Percentiles rank a stretch among this genome's conserved stretches.
phyloP scores from a whole-genome alignment of 35 echinoderm and acorn worm species.

The Stichopus chloronotus region DNA sequence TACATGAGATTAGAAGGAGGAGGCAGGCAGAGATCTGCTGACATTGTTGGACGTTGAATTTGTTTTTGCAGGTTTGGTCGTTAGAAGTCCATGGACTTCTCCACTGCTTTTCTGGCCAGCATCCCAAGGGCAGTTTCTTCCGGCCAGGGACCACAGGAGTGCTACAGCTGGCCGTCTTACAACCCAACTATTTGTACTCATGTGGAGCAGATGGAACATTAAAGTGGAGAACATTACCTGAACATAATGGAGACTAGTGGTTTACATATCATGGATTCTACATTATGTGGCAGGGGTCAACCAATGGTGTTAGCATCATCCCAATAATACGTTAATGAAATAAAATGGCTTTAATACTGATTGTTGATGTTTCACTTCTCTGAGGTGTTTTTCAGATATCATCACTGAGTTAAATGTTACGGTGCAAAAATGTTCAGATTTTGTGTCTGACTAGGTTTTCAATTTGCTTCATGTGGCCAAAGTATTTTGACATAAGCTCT shows the following conservation, averaged over 20 bases:
- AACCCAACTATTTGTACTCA: constrained; percentile 89
- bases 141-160: constrained; percentile 86
- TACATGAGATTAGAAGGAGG: background rate
- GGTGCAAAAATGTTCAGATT: too few relatives aligned
- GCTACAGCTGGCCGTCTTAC: constrained; percentile 81
- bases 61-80: constrained; percentile 85
- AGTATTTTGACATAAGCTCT: too few relatives aligned
- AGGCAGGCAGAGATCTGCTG: background rate
- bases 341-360: too few relatives aligned
- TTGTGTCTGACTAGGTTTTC: too few relatives aligned
- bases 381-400: too few relatives aligned
- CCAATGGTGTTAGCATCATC: too few relatives aligned
- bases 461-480: too few relatives aligned
- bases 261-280: too few relatives aligned
- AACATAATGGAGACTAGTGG: constrained; percentile 11
- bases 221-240: constrained; percentile 80
- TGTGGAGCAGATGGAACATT: constrained; percentile 99
- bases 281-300: too few relatives aligned
- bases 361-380: too few relatives aligned
- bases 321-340: too few relatives aligned
- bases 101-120: constrained; percentile 91
- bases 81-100: constrained; percentile 87
- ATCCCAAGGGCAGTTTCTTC: constrained; percentile 89
- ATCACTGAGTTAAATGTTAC: too few relatives aligned
- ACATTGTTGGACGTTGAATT: constrained; percentile 7